Conservation (phyloP, 2,113 vertebrate genomes). For the Eudyptes chrysolophus region DNA sequence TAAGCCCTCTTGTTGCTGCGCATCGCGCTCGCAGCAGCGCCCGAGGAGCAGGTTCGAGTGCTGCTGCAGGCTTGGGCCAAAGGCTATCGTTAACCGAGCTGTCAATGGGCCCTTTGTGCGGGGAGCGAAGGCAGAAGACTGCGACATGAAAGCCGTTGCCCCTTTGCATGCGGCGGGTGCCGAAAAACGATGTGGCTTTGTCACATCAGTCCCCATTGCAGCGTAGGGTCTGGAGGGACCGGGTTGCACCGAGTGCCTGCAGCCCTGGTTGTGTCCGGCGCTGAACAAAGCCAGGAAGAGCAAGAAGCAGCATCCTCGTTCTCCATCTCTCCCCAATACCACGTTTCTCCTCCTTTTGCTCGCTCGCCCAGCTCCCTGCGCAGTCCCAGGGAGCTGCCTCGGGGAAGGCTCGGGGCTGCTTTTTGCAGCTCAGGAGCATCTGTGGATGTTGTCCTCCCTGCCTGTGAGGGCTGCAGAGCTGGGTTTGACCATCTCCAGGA, state of each 20-base stretch:
- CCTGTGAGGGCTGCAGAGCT: background rate
- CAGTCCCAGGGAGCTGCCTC: background rate
- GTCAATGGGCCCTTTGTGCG: background rate
- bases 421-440: background rate
- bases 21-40: fast-evolving
- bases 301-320: background rate
- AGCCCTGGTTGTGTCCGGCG: fast-evolving
- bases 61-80: background rate
- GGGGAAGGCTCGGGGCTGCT: background rate
- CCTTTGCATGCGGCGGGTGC: fast-evolving
- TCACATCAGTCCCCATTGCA: fast-evolving
- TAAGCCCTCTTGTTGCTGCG: background rate
- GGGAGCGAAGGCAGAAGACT: background rate
- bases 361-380: fast-evolving
- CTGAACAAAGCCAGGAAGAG: background rate
- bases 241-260: fast-evolving
- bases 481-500: background rate
- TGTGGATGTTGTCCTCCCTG: background rate
- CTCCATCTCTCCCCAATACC: fast-evolving
- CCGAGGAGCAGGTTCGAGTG: background rate
- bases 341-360: fast-evolving
- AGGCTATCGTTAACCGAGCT: fast-evolving
- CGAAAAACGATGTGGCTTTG: fast-evolving
- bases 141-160: fast-evolving
- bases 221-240: fast-evolving